Evolutionary conservation across 35 echinoderm and acorn worm species (phyloP).

Genomic region (Ophioderma brevispina): DNA sequence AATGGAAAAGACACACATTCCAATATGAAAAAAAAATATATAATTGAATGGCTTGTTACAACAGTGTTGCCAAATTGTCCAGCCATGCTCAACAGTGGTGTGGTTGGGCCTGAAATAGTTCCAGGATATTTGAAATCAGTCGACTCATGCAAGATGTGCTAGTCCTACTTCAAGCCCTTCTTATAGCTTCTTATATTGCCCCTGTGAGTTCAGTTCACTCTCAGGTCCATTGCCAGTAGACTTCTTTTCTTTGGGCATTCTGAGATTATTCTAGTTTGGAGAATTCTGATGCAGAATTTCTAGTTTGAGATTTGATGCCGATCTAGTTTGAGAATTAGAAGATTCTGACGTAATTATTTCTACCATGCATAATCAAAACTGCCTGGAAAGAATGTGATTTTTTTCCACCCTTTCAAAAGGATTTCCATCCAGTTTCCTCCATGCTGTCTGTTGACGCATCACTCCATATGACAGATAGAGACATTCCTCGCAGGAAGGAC

Average conservation of each 20-base stretch:
- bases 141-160: too few species aligned
- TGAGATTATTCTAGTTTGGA: background rate
- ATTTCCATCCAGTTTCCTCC: background rate
- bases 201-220: background rate
- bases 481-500: conserved; percentile 64
- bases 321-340: too few species aligned
- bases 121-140: too few species aligned
- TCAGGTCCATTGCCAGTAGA: too few species aligned
- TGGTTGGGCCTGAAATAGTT: too few species aligned
- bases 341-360: too few species aligned
- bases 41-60: background rate
- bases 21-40: background rate
- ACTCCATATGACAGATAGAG: conserved; percentile 87
- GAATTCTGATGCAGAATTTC: background rate
- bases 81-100: too few species aligned
- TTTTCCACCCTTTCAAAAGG: conserved; percentile 2
- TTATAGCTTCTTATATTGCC: too few species aligned
- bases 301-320: background rate
- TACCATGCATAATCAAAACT: conserved; percentile 48
- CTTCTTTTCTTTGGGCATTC: background rate
- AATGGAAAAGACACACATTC: background rate
- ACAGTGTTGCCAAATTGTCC: background rate
- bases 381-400: background rate
- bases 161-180: too few species aligned
- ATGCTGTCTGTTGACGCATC: conserved; percentile 84